Conservation (phyloP, 23 tunicate genomes). For the Diplosoma virens region DNA sequence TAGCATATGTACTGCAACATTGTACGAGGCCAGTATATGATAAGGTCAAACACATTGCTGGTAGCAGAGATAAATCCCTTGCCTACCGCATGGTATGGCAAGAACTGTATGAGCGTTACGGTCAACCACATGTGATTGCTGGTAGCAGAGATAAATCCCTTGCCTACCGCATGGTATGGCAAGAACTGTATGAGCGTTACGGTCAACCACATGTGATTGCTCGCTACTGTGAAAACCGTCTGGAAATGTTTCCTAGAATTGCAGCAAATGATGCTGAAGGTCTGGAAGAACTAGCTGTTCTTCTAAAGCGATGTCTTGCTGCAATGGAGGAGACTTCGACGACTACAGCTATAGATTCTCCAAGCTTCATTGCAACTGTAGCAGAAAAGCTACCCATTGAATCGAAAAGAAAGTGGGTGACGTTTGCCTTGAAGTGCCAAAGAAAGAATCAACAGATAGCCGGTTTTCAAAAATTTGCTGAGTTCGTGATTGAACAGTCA, state of each 20-base stretch:
- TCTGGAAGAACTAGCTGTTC: conserved; percentile 8
- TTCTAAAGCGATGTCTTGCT: not conserved
- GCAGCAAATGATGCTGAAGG: conserved; percentile 12
- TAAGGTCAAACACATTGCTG: conserved; percentile 14
- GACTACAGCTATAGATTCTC: not conserved
- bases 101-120: conserved; percentile 31
- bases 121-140: conserved; percentile 29
- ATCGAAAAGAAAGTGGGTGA: not conserved
- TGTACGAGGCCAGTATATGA: conserved; percentile 22
- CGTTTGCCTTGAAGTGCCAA: not conserved
- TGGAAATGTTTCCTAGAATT: not conserved
- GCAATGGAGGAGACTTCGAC: not conserved
- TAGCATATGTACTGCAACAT: conserved; percentile 31
- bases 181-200: too few species aligned
- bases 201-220: too few species aligned
- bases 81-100: conserved; percentile 1
- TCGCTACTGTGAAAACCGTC: conserved; percentile 13
- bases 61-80: not conserved
- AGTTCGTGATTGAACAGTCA: conserved; percentile 18
- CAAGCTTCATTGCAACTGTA: not conserved
- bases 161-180: too few species aligned
- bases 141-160: too few species aligned
- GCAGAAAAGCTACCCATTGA: conserved; percentile 9
- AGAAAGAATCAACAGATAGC: not conserved
- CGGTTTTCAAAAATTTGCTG: conserved; percentile 13